Evolutionary conservation across 2,797 vertebrate species (phyloP), one percentile per base, ranked within the genome.

Genomic region (Bradypodion ventrale): DNA sequence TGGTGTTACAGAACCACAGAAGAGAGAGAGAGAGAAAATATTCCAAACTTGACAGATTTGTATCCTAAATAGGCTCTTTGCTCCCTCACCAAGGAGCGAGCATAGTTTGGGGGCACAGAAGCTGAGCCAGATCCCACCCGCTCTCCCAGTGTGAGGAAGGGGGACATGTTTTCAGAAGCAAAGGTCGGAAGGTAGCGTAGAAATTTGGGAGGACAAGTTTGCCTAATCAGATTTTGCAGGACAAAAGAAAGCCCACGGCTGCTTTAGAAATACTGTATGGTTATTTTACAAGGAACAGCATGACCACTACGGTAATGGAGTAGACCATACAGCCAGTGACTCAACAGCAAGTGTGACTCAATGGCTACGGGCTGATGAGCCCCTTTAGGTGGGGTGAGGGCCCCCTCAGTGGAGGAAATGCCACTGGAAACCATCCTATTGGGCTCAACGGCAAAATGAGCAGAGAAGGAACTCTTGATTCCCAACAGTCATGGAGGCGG

Each of bases 21-120:
- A 91, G 89, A 83, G 37, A 37, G 25, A 8, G 72, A 66, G 42
- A 76, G 27, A 37, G 13, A 62, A 87, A 96, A 96, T 96, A 96
- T 94, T 94, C 95, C 93, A 94, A 95, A 94, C 91, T 94, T 96
- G 93, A 95, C 95, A 95, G 94, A 96, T 96, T 95, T 92, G 91
- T 95, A 95, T 96, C 94, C 95, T 95, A 92, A 85, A 75, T 80
- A 80, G 92, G 91, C 89, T 92, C 60, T 93, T 90, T 85, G 82
- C 90, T 95, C 90, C 89, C 93, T 94, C 90, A 77, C 79, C 83
- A 46, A 85, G 82, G 85, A 86, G 59, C 79, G n/a, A 78, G 52
- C 2, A 73, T 66, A n/a, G 83, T 86, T 87, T 90, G 83, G 82
- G 73, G n/a, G 69, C 25, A 81, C 90, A 89, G 81, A 7, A 56